phyloP scores from a whole-genome alignment of 1,140 invertebrate genomes.

The Melipona quadrifasciata region DNA sequence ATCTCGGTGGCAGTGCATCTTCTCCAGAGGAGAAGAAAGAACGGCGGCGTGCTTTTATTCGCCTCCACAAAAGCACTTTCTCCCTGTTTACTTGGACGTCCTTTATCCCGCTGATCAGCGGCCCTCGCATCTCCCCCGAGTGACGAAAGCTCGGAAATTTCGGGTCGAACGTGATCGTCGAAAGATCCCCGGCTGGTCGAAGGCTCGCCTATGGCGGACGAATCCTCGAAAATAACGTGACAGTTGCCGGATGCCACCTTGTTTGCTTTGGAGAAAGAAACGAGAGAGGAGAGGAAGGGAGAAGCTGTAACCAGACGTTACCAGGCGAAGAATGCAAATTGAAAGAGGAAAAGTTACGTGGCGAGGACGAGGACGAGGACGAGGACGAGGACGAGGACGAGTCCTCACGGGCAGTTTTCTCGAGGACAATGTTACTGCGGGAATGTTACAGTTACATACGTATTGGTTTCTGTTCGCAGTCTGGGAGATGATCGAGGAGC shows the following conservation, averaged over 20 bases:
- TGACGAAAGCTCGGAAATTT: constrained; percentile 38
- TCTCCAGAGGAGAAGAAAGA: background rate
- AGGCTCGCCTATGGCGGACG: constrained; percentile 5
- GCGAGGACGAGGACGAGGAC: background rate
- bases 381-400: no score
- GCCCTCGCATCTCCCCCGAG: constrained; percentile 3
- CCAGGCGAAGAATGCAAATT: background rate
- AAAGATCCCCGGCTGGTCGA: background rate
- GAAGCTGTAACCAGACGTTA: background rate
- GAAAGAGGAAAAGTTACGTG: constrained; percentile 8
- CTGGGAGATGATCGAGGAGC: background rate
- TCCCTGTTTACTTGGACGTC: constrained; percentile 52
- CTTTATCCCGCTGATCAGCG: constrained; percentile 54
- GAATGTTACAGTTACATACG: background rate
- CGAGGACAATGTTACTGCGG: background rate
- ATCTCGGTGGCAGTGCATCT: constrained; percentile 34
- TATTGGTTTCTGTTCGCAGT: background rate
- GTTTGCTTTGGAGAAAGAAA: background rate
- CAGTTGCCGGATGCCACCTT: background rate
- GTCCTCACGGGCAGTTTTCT: background rate
- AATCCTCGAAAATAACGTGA: background rate
- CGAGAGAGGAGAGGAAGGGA: background rate
- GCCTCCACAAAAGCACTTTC: constrained; percentile 34
- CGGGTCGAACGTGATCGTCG: background rate
- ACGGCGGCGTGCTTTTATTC: constrained; percentile 24